phyloP scores from a whole-genome alignment of 2,797 vertebrate genomes.

The Mus minutoides region DNA sequence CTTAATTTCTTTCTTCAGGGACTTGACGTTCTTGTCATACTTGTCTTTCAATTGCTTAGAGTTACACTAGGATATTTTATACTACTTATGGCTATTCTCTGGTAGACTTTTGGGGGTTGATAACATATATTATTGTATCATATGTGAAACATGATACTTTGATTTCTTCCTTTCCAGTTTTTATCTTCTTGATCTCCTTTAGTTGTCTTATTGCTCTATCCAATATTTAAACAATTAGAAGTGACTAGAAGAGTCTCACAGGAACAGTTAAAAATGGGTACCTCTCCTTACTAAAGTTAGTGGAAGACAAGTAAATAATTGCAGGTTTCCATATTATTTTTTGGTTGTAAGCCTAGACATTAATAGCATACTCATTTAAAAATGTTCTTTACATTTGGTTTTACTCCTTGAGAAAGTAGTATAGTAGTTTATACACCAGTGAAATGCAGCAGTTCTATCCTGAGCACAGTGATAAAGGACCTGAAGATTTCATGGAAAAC shows the following conservation, averaged over 20 bases:
- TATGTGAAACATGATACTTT: background rate
- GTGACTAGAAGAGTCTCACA: background rate
- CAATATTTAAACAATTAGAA: slow-evolving; percentile 44
- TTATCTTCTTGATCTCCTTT: background rate
- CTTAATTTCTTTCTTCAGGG: background rate
- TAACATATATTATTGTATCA: background rate
- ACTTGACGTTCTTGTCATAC: background rate
- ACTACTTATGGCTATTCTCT: background rate
- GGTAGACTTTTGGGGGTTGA: background rate
- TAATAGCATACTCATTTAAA: background rate
- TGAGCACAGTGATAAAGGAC: background rate
- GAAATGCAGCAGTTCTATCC: background rate
- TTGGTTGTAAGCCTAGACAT: background rate
- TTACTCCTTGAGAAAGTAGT: background rate
- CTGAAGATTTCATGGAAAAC: background rate
- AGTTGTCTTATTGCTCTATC: background rate
- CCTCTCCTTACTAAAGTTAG: background rate
- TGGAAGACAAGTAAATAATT: background rate
- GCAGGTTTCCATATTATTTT: background rate
- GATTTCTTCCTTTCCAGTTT: background rate
- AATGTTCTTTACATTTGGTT: background rate
- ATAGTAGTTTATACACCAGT: background rate
- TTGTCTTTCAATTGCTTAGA: background rate
- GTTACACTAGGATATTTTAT: background rate
- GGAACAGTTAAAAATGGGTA: slow-evolving; percentile 31